phyloP scores from a whole-genome alignment of 2,113 vertebrate species.

The Pseudolaguvia tuberculata region DNA sequence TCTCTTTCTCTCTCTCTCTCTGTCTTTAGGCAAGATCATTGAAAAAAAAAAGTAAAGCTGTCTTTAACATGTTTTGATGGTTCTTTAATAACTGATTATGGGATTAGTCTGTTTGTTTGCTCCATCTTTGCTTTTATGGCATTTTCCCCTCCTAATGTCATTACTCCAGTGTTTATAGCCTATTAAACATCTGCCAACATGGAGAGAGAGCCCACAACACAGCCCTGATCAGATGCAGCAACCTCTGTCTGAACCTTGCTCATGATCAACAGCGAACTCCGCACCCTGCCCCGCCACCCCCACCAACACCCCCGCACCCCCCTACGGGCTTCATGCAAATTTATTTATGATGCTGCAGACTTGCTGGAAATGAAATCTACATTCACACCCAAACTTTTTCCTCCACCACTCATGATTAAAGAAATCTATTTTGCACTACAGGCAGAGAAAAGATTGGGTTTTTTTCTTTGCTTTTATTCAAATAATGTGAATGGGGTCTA shows the following conservation, averaged over 20 bases:
- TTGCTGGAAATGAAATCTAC: slow-evolving; percentile 68
- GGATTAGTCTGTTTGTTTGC: slow-evolving; percentile 38
- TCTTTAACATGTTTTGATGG: slow-evolving; percentile 14
- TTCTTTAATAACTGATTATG: slow-evolving; percentile 40
- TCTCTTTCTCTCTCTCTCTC: no score
- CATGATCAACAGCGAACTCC: slow-evolving; percentile 46
- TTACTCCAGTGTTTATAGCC: slow-evolving; percentile 44
- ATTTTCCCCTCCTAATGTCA: slow-evolving; percentile 33
- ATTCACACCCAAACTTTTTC: slow-evolving; percentile 60
- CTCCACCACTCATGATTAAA: slow-evolving; percentile 63
- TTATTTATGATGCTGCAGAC: slow-evolving; percentile 60
- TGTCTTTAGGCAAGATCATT: not conserved
- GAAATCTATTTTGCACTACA: slow-evolving; percentile 61
- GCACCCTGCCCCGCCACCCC: slow-evolving; percentile 4
- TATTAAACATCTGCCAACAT: slow-evolving; percentile 32
- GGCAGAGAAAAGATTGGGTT: slow-evolving; percentile 64
- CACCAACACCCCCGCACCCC: slow-evolving; percentile 21
- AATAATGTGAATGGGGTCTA: slow-evolving; percentile 40
- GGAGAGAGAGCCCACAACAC: slow-evolving; percentile 9
- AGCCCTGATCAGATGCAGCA: slow-evolving; percentile 40
- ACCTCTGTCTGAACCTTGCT: slow-evolving; percentile 57
- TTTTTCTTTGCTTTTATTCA: slow-evolving; percentile 33
- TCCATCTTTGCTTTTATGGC: slow-evolving; percentile 25
- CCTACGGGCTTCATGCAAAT: slow-evolving; percentile 61
- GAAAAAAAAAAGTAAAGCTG: not conserved